These are phyloP conservation scores for Microctonus hyperodae DNA, from an alignment of 2,888 invertebrate species.

Conservation along the genomic window DNA sequence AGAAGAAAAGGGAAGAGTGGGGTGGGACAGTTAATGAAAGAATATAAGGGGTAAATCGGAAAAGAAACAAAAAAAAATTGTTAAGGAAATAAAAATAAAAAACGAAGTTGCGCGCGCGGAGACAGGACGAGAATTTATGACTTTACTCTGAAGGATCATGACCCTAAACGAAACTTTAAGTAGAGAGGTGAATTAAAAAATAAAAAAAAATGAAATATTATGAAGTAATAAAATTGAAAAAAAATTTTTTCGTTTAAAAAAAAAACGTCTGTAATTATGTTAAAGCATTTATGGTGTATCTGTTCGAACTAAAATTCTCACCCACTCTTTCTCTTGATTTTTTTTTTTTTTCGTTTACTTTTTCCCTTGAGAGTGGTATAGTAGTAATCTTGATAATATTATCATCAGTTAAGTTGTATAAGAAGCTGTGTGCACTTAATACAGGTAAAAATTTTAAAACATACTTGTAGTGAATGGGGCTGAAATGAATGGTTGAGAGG, in stretches of 20 bases:
- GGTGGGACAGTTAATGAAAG: conserved; percentile 1
- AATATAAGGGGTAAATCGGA: conserved; percentile 20
- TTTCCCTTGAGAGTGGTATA: neutral
- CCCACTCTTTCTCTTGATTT: conserved; percentile 1
- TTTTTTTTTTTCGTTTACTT: neutral
- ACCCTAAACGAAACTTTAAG: conserved; percentile 21
- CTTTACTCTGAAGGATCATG: conserved; percentile 19
- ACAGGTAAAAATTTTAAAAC: neutral
- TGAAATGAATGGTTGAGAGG: conserved; percentile 1
- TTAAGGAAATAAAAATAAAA: neutral
- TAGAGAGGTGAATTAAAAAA: conserved; percentile 5
- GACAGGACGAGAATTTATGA: conserved; percentile 31
- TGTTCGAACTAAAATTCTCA: conserved; percentile 19
- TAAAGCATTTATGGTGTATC: neutral
- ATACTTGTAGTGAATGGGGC: neutral
- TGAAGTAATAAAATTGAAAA: neutral
- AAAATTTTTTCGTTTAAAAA: conserved; percentile 7
- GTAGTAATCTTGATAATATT: conserved; percentile 20
- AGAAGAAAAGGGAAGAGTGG: conserved; percentile 7
- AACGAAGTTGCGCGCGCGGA: conserved; percentile 10
- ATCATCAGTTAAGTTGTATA: conserved; percentile 19
- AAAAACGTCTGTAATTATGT: neutral
- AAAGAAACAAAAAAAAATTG: conserved; percentile 7
- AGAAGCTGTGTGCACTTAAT: conserved; percentile 8
- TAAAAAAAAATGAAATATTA: neutral